Evolutionary conservation across 2,888 invertebrate genomes (phyloP).

Genomic region (Dorcus parallelipipedus): DNA sequence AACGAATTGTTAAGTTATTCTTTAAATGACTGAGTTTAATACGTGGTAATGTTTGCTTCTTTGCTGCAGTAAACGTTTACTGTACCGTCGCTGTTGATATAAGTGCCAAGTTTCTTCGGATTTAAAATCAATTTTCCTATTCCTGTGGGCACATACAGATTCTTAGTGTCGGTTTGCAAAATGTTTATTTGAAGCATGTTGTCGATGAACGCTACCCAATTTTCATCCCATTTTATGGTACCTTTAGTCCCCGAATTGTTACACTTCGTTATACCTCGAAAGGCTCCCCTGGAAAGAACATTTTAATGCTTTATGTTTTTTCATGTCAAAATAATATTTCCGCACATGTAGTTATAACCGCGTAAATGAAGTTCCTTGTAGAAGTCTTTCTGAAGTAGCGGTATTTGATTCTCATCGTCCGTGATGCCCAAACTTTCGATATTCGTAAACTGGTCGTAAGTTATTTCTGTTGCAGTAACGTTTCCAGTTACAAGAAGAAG

Average conservation of each 20-base stretch:
- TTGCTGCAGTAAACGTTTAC: too few species aligned
- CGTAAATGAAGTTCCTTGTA: conserved; percentile 66
- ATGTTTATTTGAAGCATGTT: conserved; percentile 83
- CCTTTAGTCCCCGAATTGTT: conserved; percentile 46
- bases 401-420: not conserved
- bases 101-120: conserved; percentile 15
- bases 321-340: not conserved
- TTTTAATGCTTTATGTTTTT: not conserved
- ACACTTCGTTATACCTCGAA: conserved; percentile 27
- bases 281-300: conserved; percentile 28
- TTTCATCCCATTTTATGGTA: conserved; percentile 67
- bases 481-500: conserved; percentile 9
- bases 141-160: conserved; percentile 65
- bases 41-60: too few species aligned
- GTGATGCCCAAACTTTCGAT: not conserved
- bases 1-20: too few species aligned
- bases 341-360: conserved; percentile 55
- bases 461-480: conserved; percentile 2
- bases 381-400: conserved; percentile 51
- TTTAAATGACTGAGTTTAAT: too few species aligned
- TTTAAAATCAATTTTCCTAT: conserved; percentile 22
- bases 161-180: conserved; percentile 62
- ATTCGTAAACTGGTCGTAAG: not conserved
- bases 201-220: conserved; percentile 88
- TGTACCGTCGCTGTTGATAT: too few species aligned